Evolutionary conservation across 2,888 invertebrate genomes (phyloP), one percentile per base, ranked within the genome.

Genomic region (Corythucha ciliata): DNA sequence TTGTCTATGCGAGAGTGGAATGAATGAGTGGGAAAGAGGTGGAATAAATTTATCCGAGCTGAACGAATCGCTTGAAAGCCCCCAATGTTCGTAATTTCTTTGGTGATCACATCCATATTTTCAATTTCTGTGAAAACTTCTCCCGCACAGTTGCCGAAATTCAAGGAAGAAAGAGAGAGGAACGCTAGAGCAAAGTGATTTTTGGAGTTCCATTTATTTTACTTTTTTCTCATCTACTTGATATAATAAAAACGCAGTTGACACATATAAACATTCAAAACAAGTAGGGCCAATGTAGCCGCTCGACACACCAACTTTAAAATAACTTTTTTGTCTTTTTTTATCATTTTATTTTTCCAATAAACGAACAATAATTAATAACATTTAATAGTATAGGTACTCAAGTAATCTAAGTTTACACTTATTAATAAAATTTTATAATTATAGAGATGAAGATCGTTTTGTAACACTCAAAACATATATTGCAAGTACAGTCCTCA

Each of bases 331-430:
- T 40, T 54, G 54, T 54, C 54, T 52, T 54, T 54, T 42, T 32
- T 44, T 40, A 5, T 16, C 8, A 14, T 50, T 44, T 50, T 48
- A 21, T 36, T 8, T 46, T 47, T 37, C 24, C 27, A 39, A 52
- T 54, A 54, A 54, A 54, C 54, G 49, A 48, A 54, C 52, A 54
- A 46, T 54, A 48, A 52, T 54, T 49, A 47, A 54, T 54, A 54
- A 54, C 54, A 52, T 54, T 40, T 45, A 54, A 54, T 52, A 54
- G 51, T 51, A 54, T 46, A 50, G 54, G 54, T 54, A 54, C 54
- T 54, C 54, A 36, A 54, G 52, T 54, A 46, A 52, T 52, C 52
- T 54, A 54, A 46, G 50, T 42, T 50, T 48, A 51, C 46, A 41
- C n/a, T 41, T 41, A 47, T 47, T 36, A 32, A 47, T 36, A 47